These are phyloP conservation scores for Tautogolabrus adspersus DNA, from an alignment of 2,113 vertebrate species.

Conservation along the genomic window DNA sequence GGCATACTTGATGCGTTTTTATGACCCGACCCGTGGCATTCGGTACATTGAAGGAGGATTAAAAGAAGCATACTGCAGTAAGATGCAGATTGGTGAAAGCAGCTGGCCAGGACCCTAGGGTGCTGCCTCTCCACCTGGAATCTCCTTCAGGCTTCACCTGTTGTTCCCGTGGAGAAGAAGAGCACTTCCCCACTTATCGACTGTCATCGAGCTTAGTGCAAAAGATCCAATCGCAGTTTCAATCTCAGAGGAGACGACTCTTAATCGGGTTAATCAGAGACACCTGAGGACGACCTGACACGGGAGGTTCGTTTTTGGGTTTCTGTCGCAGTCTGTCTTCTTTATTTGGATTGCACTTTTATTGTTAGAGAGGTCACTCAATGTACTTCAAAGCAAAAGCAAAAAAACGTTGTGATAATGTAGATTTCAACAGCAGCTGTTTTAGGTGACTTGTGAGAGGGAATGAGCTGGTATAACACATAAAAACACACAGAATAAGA, in stretches of 20 bases:
- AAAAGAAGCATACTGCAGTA: conserved; percentile 6
- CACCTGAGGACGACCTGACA: too few relatives aligned
- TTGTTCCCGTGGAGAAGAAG: conserved; percentile 30
- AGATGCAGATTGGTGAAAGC: conserved; percentile 32
- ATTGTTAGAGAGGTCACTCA: too few relatives aligned
- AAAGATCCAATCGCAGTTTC: conserved; percentile 45
- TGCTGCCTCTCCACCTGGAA: conserved; percentile 2
- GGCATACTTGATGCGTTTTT: conserved; percentile 12
- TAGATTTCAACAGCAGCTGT: too few relatives aligned
- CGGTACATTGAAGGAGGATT: conserved; percentile 18
- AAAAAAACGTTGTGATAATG: too few relatives aligned
- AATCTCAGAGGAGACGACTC: conserved; percentile 20
- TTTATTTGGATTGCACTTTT: too few relatives aligned
- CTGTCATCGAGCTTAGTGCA: conserved; percentile 23
- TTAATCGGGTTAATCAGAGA: conserved; percentile 5
- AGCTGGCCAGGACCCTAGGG: conserved; percentile 48
- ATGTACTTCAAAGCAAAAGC: too few relatives aligned
- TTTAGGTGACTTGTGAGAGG: too few relatives aligned
- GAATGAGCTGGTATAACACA: too few relatives aligned
- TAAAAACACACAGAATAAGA: too few relatives aligned
- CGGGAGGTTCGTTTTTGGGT: too few relatives aligned
- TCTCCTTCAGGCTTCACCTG: conserved; percentile 47
- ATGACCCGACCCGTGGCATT: conserved; percentile 1
- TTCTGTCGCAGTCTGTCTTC: too few relatives aligned
- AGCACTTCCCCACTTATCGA: conserved; percentile 13